phyloP scores from a whole-genome alignment of 2,113 vertebrate species.

The Dasyornis broadbenti region DNA sequence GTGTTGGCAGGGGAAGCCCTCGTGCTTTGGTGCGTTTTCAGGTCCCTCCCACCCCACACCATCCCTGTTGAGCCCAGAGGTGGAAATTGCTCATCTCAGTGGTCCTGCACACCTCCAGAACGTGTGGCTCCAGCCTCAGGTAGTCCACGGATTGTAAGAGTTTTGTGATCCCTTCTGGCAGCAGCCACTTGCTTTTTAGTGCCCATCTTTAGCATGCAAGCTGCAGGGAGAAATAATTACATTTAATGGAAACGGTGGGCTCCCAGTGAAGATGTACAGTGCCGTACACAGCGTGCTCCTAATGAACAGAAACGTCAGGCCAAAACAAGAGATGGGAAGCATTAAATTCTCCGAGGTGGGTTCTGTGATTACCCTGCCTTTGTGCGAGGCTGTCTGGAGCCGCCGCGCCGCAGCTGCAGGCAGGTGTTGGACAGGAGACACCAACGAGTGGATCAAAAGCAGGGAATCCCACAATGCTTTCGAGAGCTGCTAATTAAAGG shows the following conservation, averaged over 20 bases:
- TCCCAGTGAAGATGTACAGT: constrained; percentile 9
- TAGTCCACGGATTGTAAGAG: too few species aligned
- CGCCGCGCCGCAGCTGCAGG: not conserved
- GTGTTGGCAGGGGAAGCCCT: not conserved
- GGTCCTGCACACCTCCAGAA: not conserved
- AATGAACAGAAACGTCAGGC: constrained; percentile 42
- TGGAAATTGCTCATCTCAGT: accelerated
- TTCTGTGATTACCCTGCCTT: not conserved
- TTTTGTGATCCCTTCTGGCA: not conserved
- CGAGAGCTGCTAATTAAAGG: not conserved
- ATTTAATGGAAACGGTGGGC: not conserved
- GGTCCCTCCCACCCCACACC: not conserved
- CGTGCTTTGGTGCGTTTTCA: not conserved
- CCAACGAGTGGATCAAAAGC: not conserved
- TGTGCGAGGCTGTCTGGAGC: not conserved
- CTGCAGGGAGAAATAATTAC: constrained; percentile 33
- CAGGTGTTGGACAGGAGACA: not conserved
- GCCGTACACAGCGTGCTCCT: not conserved
- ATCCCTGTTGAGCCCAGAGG: not conserved
- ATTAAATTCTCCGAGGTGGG: not conserved
- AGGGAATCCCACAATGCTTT: not conserved
- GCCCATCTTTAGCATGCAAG: not conserved
- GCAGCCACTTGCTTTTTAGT: not conserved
- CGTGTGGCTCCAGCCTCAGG: not conserved
- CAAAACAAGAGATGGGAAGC: constrained; percentile 13